phyloP scores from a whole-genome alignment of 2,113 vertebrate genomes.

The Oxyruncus cristatus region DNA sequence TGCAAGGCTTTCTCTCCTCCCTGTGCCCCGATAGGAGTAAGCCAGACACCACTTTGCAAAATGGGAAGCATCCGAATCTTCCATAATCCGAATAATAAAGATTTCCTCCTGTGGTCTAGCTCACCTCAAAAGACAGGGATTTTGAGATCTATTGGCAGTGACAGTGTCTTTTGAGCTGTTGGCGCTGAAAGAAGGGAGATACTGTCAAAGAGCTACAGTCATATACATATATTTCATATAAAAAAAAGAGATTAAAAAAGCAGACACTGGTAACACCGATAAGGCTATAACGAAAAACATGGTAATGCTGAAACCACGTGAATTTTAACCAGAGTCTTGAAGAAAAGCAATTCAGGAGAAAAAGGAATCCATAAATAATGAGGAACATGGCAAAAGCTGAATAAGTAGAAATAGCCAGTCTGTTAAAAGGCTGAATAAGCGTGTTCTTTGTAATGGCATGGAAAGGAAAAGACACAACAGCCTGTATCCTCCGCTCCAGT shows the following conservation, averaged over 20 bases:
- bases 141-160: background rate
- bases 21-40: rapidly evolving
- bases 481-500: background rate
- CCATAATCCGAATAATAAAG: background rate
- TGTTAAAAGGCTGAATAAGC: constrained; percentile 50
- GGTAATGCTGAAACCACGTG: background rate
- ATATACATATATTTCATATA: background rate
- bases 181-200: background rate
- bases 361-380: constrained; percentile 33
- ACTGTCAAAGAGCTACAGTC: background rate
- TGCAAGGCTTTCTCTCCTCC: background rate
- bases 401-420: constrained; percentile 26
- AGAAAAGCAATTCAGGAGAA: constrained; percentile 16
- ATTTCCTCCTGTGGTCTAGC: background rate
- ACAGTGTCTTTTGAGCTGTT: background rate
- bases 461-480: constrained; percentile 21
- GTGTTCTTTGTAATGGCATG: constrained; percentile 12
- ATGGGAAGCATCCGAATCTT: background rate
- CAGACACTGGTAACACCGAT: background rate
- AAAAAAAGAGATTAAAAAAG: background rate
- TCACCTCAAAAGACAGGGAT: background rate
- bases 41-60: background rate
- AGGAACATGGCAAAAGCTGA: constrained; percentile 58
- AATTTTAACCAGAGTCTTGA: constrained; percentile 35
- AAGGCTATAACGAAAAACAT: background rate